Evolutionary conservation across 2,797 vertebrate species (phyloP).

Genomic region (Halcyon chelicuti): DNA sequence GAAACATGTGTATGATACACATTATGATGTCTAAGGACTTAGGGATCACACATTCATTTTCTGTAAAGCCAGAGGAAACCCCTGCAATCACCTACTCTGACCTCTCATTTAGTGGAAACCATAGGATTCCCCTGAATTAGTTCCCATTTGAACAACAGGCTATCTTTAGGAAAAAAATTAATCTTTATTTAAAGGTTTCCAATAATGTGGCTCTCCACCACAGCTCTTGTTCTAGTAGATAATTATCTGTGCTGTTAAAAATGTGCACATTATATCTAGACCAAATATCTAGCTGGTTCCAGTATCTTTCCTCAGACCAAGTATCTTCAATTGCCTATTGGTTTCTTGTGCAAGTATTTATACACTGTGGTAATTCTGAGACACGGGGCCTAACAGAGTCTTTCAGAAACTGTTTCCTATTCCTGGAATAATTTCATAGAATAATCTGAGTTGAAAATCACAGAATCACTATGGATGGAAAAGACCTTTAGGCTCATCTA

Average conservation of each 20-base stretch:
- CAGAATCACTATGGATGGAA: too few relatives aligned
- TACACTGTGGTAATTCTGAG: background rate
- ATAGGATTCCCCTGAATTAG: background rate
- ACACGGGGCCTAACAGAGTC: background rate
- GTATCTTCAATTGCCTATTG: background rate
- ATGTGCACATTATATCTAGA: background rate
- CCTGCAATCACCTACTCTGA: background rate
- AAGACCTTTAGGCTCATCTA: too few relatives aligned
- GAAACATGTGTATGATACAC: background rate
- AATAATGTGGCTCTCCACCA: background rate
- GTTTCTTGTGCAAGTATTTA: background rate
- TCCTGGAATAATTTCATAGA: background rate
- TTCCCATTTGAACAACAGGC: background rate
- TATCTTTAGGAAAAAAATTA: background rate
- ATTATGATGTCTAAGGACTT: background rate
- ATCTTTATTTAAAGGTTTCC: background rate
- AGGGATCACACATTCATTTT: background rate
- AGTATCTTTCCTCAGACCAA: background rate
- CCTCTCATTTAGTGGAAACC: background rate
- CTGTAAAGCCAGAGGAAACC: background rate
- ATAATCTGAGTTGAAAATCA: background rate
- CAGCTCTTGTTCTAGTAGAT: background rate
- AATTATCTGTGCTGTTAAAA: background rate
- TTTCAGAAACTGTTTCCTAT: background rate
- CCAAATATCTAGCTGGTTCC: background rate